Percentiles rank a stretch among this genome's conserved stretches.
Conservation (phyloP, 2,888 invertebrate genomes). For the Drosophila nr. fundita region DNA sequence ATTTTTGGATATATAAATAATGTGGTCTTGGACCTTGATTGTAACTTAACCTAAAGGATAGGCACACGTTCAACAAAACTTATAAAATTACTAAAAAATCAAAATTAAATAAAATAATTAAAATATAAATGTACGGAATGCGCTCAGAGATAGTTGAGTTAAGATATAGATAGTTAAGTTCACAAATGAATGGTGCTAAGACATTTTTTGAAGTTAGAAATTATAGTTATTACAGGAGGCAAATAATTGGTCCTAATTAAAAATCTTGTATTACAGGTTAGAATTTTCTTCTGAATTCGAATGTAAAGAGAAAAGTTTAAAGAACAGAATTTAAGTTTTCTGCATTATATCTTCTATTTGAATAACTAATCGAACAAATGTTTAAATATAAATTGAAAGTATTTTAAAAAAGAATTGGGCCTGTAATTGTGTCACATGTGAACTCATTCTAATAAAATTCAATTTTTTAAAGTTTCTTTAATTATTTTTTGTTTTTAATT, state of each 20-base stretch:
- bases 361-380: background rate
- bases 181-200: conserved; percentile 22
- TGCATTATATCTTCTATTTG: background rate
- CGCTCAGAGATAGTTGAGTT: conserved; percentile 50
- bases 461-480: conserved; percentile 10
- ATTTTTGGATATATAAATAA: conserved; percentile 46
- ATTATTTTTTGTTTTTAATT: conserved; percentile 4
- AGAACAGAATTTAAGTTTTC: background rate
- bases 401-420: background rate
- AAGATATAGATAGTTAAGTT: conserved; percentile 9
- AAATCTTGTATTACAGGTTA: background rate
- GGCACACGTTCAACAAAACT: conserved; percentile 44
- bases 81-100: conserved; percentile 25
- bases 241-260: background rate
- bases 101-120: conserved; percentile 25
- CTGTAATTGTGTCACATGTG: conserved; percentile 18
- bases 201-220: background rate
- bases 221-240: background rate
- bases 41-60: conserved; percentile 49
- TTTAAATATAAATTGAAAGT: background rate
- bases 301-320: background rate
- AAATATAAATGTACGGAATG: conserved; percentile 61
- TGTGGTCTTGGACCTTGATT: conserved; percentile 64
- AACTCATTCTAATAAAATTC: conserved; percentile 36
- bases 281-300: background rate